These are phyloP conservation scores for Zophobas atratus DNA, from an alignment of 1,140 invertebrate species.

Conservation along the genomic window DNA sequence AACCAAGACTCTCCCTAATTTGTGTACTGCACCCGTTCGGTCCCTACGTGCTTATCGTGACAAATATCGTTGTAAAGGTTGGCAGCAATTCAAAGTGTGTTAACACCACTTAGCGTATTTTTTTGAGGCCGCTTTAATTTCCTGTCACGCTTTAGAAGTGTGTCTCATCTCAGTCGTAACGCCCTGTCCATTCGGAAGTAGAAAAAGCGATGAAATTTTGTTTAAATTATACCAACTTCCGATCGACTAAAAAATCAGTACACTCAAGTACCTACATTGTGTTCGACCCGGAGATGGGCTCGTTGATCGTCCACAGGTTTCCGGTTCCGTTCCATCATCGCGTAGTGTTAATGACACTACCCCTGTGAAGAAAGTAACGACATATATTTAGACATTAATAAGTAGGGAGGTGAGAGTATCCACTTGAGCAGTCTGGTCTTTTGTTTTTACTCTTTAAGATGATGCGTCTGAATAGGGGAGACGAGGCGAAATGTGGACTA, in stretches of 20 bases:
- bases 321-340: constrained; percentile 42
- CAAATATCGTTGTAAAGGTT: constrained; percentile 31
- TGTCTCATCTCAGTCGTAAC: constrained; percentile 27
- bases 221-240: constrained; percentile 31
- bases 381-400: constrained; percentile 62
- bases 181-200: constrained; percentile 20
- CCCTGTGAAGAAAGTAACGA: constrained; percentile 49
- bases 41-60: constrained; percentile 42
- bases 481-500: constrained; percentile 45
- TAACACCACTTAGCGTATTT: constrained; percentile 40
- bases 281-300: constrained; percentile 40
- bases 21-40: constrained; percentile 18
- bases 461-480: constrained; percentile 59
- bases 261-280: constrained; percentile 31
- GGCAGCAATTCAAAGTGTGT: constrained; percentile 46
- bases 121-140: constrained; percentile 38
- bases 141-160: constrained; percentile 46
- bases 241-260: constrained; percentile 35
- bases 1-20: constrained; percentile 40
- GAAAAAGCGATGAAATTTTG: constrained; percentile 28
- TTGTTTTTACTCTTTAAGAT: constrained; percentile 62
- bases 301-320: constrained; percentile 44
- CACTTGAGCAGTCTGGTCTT: constrained; percentile 61
- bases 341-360: constrained; percentile 21
- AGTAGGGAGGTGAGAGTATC: constrained; percentile 55